Evolutionary conservation across 2,888 invertebrate species (phyloP), one percentile per base, ranked within the genome.

Genomic region (Tenthredo amoena): DNA sequence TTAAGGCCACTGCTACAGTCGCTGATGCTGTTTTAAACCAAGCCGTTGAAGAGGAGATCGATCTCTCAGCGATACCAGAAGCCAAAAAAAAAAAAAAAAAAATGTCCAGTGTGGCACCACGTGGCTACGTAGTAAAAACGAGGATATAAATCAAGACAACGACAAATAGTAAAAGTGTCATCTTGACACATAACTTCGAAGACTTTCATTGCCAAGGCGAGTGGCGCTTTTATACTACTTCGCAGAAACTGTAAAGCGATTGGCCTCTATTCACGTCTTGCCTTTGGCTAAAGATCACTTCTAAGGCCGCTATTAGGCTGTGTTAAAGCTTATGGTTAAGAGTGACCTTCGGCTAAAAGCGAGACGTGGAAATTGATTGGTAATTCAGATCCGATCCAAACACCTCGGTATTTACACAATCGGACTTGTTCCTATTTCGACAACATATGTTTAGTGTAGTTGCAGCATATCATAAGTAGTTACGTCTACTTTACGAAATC

Each of bases 61-160:
- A 15, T 10, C 43, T 15, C 15, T 47, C 18, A 34, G 50, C 15
- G 31, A 26, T 9, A 50, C 26, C 43, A 34, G 50, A 47, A 2
- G 43, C 21, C 5, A 83, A 34, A 71, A 31, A 84, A n/a, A 58
- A 81, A n/a, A 58, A 81, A 21, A 79, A 26, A 26, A 26, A 21
- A 79, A 37, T 5, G 68, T 85, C 6, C 43, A 65, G 55, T 58
- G 43, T 31, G 82, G 68, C 40, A 65, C 84, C 26, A 81, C 81
- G 9, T 85, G 82, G 85, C 40, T 58, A 68, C 65, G 9, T 85
- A 26, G 85, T 37, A 81, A 82, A 34, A 10, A 18, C 55, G 82
- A 34, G 68, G 79, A 15, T 68, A 55, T 21, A 83, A 65, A 4
- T 85, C 81, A 50, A 55, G 55, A n/a, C 55, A 55, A 55, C n/a